Conservation (phyloP, 1,140 invertebrate species). For the Cyphomyrmex costatus region DNA sequence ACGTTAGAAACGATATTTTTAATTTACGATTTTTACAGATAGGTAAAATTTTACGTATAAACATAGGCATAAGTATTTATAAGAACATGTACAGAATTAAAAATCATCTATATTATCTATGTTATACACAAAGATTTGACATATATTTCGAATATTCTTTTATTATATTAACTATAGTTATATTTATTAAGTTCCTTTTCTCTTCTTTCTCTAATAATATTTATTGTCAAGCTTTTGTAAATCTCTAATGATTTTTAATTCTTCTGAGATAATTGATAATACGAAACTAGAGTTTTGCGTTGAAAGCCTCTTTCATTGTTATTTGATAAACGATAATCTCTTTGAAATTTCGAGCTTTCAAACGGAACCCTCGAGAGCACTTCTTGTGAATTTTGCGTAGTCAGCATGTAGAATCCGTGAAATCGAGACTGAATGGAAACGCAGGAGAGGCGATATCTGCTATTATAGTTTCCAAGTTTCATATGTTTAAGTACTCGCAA, state of each 20-base stretch:
- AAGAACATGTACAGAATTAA: neutral
- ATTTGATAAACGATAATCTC: conserved; percentile 3
- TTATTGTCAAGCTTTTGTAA: neutral
- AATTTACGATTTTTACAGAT: neutral
- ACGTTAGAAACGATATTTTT: neutral
- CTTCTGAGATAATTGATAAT: neutral
- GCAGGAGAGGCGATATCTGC: conserved; percentile 14
- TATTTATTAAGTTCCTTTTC: neutral
- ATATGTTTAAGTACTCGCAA: conserved; percentile 57
- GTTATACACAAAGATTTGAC: neutral
- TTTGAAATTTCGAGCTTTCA: conserved; percentile 33
- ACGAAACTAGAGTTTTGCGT: neutral
- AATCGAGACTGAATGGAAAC: conserved; percentile 26
- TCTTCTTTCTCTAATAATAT: neutral
- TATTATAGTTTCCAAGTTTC: conserved; percentile 8
- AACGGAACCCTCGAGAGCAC: neutral
- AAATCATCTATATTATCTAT: conserved; percentile 7
- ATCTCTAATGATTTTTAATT: neutral
- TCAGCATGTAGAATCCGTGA: neutral
- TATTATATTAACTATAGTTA: neutral
- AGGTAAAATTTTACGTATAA: neutral
- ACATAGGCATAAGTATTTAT: conserved; percentile 1
- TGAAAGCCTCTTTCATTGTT: conserved; percentile 24
- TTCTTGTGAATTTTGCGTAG: conserved; percentile 38
- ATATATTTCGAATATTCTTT: neutral